Evolutionary conservation across 92 coral and sea anemone species (phyloP).

Genomic region (Actinostola sp.): DNA sequence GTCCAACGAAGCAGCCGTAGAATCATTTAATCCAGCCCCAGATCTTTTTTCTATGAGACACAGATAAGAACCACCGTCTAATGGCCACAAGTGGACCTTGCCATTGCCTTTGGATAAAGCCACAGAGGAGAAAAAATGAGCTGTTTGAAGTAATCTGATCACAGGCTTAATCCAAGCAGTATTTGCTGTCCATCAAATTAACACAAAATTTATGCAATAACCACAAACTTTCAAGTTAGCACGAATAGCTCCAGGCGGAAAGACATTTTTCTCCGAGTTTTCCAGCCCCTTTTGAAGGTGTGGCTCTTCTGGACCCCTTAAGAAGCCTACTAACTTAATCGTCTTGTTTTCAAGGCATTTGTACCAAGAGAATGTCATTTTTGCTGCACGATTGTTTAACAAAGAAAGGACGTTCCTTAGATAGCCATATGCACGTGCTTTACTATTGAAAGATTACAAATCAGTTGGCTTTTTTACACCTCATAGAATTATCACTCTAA

Average conservation of each 20-base stretch:
- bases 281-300: constrained; percentile 16
- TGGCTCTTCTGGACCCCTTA: constrained; percentile 6
- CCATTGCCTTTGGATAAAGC: constrained; percentile 8
- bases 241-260: background rate
- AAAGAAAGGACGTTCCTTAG: constrained; percentile 23
- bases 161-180: constrained; percentile 12
- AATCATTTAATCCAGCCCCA: constrained; percentile 1
- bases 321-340: background rate
- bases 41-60: constrained; percentile 14
- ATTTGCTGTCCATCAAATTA: constrained; percentile 25
- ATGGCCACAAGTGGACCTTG: constrained; percentile 12
- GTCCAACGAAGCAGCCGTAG: constrained; percentile 18
- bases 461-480: constrained; percentile 16
- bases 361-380: background rate
- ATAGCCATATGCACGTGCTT: constrained; percentile 33
- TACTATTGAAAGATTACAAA: constrained; percentile 27
- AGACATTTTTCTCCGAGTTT: background rate
- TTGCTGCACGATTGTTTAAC: constrained; percentile 13
- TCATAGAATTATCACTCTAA: constrained; percentile 1
- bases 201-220: constrained; percentile 22
- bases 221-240: constrained; percentile 17
- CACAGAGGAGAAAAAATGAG: background rate
- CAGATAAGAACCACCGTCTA: constrained; percentile 8
- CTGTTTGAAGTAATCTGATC: constrained; percentile 25
- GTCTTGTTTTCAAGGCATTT: background rate